Evolutionary conservation across 2,888 invertebrate species (phyloP).

Genomic region (Macrostomum cliftonense): DNA sequence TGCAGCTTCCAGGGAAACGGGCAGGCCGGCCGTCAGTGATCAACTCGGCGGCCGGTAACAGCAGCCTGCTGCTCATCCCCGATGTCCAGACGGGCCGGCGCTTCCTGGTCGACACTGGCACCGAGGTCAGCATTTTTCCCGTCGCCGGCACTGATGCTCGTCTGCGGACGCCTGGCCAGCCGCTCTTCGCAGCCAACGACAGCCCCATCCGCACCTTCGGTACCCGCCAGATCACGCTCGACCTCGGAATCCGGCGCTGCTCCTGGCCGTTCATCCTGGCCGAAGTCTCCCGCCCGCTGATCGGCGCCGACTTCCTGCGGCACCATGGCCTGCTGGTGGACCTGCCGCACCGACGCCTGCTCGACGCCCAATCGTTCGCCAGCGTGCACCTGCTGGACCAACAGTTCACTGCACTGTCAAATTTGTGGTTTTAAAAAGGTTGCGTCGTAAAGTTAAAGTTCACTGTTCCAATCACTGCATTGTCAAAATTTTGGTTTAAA

Average conservation of each 20-base stretch:
- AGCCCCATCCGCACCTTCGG: not conserved
- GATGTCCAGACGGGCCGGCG: conserved; percentile 9
- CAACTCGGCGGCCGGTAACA: conserved; percentile 4
- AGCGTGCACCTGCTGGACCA: too few species aligned
- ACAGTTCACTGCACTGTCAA: too few species aligned
- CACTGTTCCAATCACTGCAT: too few species aligned
- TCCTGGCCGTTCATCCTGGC: conserved; percentile 12
- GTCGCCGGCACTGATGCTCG: conserved; percentile 3
- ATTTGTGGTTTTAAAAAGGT: too few species aligned
- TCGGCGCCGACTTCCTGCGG: conserved; percentile 13
- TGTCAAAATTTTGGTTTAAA: too few species aligned
- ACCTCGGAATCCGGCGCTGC: not conserved
- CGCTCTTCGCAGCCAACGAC: too few species aligned
- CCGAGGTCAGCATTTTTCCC: conserved; percentile 3
- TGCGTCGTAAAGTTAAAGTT: too few species aligned
- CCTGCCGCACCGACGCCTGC: too few species aligned
- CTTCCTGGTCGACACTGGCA: conserved; percentile 7
- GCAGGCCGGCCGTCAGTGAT: not conserved
- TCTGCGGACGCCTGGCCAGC: too few species aligned
- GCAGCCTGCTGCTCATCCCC: conserved; percentile 4
- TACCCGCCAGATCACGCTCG: not conserved
- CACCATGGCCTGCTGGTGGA: too few species aligned
- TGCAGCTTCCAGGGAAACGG: conserved; percentile 7
- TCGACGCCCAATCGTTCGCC: too few species aligned
- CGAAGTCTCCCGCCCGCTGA: conserved; percentile 12